These are phyloP conservation scores for Elephantulus edwardii DNA, from an alignment of 2,113 vertebrate species.

Conservation along the genomic window DNA sequence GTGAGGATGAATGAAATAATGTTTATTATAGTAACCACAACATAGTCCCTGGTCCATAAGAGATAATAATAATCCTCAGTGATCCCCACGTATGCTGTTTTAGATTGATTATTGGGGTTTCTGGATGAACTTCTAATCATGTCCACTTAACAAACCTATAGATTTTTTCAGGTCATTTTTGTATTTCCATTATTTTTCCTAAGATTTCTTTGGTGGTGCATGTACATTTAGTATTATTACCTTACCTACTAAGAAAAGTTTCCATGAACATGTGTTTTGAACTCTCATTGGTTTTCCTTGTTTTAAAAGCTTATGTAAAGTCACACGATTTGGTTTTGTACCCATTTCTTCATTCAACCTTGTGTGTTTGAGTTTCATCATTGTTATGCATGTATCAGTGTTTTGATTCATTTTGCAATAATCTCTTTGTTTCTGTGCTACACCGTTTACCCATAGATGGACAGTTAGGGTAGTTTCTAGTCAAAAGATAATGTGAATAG, in stretches of 20 bases:
- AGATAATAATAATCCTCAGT: neutral
- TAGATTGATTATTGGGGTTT: neutral
- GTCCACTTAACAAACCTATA: neutral
- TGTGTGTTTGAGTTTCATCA: neutral
- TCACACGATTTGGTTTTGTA: neutral
- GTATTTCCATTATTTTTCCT: neutral
- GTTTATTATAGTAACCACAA: neutral
- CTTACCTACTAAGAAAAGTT: neutral
- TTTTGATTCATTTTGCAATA: conserved; percentile 25
- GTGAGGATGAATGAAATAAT: neutral
- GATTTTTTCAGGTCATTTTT: neutral
- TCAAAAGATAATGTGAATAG: neutral
- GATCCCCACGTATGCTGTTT: neutral
- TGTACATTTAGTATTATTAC: neutral
- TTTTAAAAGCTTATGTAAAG: conserved; percentile 32
- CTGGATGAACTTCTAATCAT: neutral
- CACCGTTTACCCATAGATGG: neutral
- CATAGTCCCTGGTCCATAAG: neutral
- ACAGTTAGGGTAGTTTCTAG: neutral
- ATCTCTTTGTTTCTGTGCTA: neutral
- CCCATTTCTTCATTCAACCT: neutral
- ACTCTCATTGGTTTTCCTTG: neutral
- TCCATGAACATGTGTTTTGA: too few species aligned
- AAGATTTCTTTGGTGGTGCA: neutral
- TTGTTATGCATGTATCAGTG: neutral